Evolutionary conservation across 2,888 invertebrate species (phyloP), one percentile per base, ranked within the genome.

Genomic region (Melangyna quadrimaculata): DNA sequence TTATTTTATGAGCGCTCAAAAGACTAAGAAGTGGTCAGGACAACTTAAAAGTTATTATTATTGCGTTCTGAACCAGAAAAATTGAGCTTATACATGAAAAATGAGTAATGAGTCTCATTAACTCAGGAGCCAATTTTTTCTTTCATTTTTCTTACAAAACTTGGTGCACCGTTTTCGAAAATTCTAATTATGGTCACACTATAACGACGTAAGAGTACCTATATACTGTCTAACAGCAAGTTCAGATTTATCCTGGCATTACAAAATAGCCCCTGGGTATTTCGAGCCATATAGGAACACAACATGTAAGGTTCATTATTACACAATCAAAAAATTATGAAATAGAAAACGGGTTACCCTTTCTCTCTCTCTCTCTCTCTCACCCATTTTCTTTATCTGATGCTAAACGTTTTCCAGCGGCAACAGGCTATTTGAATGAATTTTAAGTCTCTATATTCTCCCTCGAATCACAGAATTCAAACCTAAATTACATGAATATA

Each of bases 261-360:
- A 53, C 14, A 43, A 37, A 51, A 74, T 55, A 43, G 59, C 48
- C n/a, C 57, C 72, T 19, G 3, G 8, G 24, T 35, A 35, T 61
- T 32, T 65, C 19, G 51, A 55, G 35, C 24, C 67, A n/a, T n/a
- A n/a, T n/a, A 77, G n/a, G 6, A 2, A 1, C 5, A 75, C 72
- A 78, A 80, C 77, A 73, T 69, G 65, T 78, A 70, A 57, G 86
- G 86, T 86, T 86, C 86, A 86, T 86, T 86, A 78, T 40, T 35
- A 29, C 70, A 81, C 81, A 86, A 81, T 86, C 86, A 70, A 81
- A 70, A 80, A 81, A 81, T 80, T 70, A 83, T 71, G 79, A 61
- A 74, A 70, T 40, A 63, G 71, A 53, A 48, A 19, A 19, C 29
- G 29, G 29, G 53, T 24, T n/a, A 40, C 14, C 37, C 17, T 27